Conservation (phyloP, 2,888 invertebrate species). For the Patella depressa region DNA sequence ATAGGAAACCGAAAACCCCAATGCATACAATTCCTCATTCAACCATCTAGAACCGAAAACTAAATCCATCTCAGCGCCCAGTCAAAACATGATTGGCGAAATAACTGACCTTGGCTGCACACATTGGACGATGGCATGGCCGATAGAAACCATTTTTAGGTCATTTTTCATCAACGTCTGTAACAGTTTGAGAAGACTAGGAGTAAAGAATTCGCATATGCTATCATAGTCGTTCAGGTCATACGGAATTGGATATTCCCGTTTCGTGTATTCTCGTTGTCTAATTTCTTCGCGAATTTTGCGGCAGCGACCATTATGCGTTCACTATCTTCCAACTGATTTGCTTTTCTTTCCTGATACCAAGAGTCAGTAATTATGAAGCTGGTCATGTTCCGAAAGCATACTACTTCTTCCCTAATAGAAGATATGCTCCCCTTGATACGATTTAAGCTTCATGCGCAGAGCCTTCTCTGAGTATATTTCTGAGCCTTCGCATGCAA, state of each 20-base stretch:
- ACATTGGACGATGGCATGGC: neutral
- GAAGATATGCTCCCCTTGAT: neutral
- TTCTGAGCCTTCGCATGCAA: too few relatives aligned
- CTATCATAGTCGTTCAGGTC: neutral
- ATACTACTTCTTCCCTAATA: neutral
- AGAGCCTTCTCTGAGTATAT: too few relatives aligned
- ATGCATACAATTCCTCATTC: neutral
- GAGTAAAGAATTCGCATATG: neutral
- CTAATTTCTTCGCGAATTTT: neutral
- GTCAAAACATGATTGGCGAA: neutral
- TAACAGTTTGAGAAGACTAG: neutral
- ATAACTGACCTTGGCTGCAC: slow-evolving; percentile 8
- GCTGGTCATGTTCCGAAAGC: neutral
- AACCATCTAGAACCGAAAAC: slow-evolving; percentile 12
- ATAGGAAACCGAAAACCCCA: slow-evolving; percentile 7
- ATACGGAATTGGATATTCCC: neutral
- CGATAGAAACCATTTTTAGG: neutral
- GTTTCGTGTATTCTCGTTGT: neutral
- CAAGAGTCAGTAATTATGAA: neutral
- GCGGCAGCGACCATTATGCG: neutral
- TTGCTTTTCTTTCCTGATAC: neutral
- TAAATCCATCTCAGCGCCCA: slow-evolving; percentile 5
- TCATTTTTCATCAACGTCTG: neutral
- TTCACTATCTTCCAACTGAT: neutral
- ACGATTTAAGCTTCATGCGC: too few relatives aligned